Evolutionary conservation across 2,797 vertebrate species (phyloP).

Genomic region (Anguilla pacifica): DNA sequence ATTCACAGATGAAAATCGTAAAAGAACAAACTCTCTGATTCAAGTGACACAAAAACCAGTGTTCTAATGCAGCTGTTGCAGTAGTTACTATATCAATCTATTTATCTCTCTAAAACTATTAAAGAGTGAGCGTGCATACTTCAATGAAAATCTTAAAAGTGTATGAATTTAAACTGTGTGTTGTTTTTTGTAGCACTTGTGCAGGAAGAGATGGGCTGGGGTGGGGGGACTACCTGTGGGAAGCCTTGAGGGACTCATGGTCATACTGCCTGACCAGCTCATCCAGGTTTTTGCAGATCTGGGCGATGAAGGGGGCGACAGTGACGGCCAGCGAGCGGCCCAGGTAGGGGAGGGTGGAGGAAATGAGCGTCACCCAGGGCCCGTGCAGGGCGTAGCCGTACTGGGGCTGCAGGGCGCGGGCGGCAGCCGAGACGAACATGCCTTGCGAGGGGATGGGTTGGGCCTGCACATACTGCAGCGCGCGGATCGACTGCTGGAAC

Average conservation of each 20-base stretch:
- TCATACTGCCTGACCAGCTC: constrained; percentile 91
- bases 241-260: constrained; percentile 79
- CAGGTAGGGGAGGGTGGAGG: constrained; percentile 85
- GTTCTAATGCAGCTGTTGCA: background rate
- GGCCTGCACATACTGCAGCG: constrained; percentile 83
- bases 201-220: background rate
- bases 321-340: constrained; percentile 92
- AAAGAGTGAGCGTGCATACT: background rate
- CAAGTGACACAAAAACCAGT: background rate
- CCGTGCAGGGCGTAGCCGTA: constrained; percentile 93
- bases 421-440: constrained; percentile 90
- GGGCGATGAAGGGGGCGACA: constrained; percentile 84
- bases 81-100: background rate
- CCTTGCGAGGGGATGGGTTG: constrained; percentile 94
- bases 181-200: background rate
- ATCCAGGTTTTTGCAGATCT: constrained; percentile 95
- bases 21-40: too few relatives aligned
- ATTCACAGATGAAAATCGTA: too few relatives aligned
- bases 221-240: constrained; percentile 72
- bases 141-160: background rate
- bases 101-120: background rate
- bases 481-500: constrained; percentile 92
- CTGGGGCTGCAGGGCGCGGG: constrained; percentile 86
- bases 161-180: background rate
- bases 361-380: constrained; percentile 89